phyloP scores from a whole-genome alignment of 2,113 vertebrate species.

The Bufo gargarizans region DNA sequence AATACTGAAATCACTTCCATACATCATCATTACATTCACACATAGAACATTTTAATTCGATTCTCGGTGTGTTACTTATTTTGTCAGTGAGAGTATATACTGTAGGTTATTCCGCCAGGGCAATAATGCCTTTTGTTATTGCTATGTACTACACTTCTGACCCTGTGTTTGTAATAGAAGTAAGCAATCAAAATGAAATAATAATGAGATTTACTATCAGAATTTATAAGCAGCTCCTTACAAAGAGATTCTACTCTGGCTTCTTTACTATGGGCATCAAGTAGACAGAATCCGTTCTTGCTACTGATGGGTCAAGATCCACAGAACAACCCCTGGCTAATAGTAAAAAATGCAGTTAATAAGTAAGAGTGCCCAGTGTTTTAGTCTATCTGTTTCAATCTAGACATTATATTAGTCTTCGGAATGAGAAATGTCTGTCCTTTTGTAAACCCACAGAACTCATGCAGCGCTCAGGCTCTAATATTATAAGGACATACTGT shows the following conservation, averaged over 20 bases:
- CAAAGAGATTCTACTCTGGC: neutral
- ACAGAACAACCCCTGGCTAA: neutral
- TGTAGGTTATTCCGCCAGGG: neutral
- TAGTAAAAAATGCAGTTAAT: conserved; percentile 25
- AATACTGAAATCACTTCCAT: too few species aligned
- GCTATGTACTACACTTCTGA: neutral
- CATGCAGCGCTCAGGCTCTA: neutral
- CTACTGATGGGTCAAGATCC: conserved; percentile 20
- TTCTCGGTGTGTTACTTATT: too few species aligned
- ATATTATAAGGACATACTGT: conserved; percentile 5
- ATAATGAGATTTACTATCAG: conserved; percentile 1
- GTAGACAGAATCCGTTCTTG: neutral
- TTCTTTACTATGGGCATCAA: neutral
- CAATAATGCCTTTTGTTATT: neutral
- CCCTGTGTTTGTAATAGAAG: neutral
- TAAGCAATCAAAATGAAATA: neutral
- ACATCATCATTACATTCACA: too few species aligned
- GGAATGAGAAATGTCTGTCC: neutral
- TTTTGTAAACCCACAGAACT: neutral
- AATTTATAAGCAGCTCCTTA: neutral
- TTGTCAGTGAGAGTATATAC: too few species aligned
- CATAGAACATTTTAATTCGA: too few species aligned
- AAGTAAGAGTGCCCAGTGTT: neutral
- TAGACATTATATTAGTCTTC: neutral
- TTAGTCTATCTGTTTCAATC: conserved; percentile 6